phyloP scores from a whole-genome alignment of 2,113 vertebrate genomes.

The Stomatorhinus ivindoensis region DNA sequence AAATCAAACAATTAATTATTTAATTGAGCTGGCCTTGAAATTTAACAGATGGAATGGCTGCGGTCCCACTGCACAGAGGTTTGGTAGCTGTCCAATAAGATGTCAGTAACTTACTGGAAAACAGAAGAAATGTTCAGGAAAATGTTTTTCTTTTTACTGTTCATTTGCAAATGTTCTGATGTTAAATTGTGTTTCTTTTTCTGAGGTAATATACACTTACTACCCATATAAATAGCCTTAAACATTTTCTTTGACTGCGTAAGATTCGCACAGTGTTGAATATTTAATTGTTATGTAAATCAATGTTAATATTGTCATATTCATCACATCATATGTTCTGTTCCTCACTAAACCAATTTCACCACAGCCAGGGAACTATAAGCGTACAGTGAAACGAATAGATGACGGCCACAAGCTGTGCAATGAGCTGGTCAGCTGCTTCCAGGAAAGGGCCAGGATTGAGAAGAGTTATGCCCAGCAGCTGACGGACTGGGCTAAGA shows the following conservation, averaged over 20 bases:
- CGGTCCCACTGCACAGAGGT: not conserved
- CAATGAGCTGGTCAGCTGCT: constrained; percentile 86
- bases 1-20: not conserved
- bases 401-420: constrained; percentile 89
- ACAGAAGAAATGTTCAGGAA: not conserved
- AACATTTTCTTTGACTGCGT: not conserved
- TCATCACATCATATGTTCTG: not conserved
- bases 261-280: not conserved
- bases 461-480: constrained; percentile 89
- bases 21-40: not conserved
- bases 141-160: not conserved
- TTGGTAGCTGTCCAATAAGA: not conserved
- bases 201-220: not conserved
- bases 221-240: not conserved
- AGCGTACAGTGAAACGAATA: constrained; percentile 80
- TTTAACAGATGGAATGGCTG: not conserved
- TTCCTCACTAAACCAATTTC: not conserved
- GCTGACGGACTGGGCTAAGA: constrained; percentile 88
- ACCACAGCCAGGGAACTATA: constrained; percentile 85
- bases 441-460: constrained; percentile 90
- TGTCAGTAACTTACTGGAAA: not conserved
- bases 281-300: not conserved
- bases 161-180: not conserved
- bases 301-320: not conserved
- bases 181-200: not conserved